Conservation (phyloP, 2,797 vertebrate species). For the Silurus lanzhouensis region DNA sequence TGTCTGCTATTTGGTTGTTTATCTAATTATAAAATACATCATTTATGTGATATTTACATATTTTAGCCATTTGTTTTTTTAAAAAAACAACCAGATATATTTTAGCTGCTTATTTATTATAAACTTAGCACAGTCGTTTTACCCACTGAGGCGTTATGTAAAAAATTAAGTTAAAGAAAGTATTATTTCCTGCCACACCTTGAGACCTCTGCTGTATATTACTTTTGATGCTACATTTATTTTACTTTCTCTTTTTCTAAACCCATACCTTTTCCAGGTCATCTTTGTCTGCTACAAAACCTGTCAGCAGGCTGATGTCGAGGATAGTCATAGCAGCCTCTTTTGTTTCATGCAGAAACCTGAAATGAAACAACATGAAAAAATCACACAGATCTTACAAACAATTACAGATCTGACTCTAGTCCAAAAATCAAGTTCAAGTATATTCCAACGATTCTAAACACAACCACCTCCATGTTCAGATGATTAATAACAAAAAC, state of each 20-base stretch:
- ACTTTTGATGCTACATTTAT: no score
- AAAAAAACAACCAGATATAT: no score
- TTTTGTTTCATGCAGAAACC: conserved; percentile 54
- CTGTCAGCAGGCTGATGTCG: conserved; percentile 83
- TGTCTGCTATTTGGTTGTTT: no score
- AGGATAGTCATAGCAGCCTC: conserved; percentile 81
- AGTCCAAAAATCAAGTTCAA: neutral
- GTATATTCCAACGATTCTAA: neutral
- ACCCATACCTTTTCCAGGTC: conserved; percentile 69
- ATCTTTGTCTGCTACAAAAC: conserved; percentile 67
- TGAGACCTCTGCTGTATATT: no score
- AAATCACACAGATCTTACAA: conserved; percentile 7
- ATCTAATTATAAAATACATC: no score
- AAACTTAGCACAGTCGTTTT: no score
- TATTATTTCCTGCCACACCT: no score
- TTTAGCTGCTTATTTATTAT: no score
- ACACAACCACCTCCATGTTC: neutral
- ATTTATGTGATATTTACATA: no score
- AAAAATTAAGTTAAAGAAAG: no score
- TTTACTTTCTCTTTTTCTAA: neutral
- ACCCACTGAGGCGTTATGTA: no score
- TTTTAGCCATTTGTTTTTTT: no score
- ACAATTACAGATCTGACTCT: neutral
- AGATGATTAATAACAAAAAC: neutral
- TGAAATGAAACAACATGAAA: conserved; percentile 44